Base-by-base conservation (phyloP, 2,888 invertebrate species). In the Caradrina kadenii region DNA sequence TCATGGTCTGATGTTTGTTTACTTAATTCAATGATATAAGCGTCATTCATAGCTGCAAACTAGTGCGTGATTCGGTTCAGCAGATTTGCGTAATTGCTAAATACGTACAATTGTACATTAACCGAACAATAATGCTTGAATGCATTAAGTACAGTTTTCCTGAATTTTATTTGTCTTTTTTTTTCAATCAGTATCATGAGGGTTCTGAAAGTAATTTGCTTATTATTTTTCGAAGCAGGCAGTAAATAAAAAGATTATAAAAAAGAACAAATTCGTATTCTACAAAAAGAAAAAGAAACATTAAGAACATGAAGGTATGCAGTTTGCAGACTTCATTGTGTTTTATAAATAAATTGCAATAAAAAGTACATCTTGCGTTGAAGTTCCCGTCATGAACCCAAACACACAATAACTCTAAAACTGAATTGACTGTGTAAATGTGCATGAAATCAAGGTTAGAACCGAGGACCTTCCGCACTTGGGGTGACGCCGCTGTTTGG, bases 381-480 rank as follows among this genome's bases (percentile, higher is more conserved):
- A 61, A 63, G 79, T 73, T 58, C 60, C 52, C 48, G 61, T 22
- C 63, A 66, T 75, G 66, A 69, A 75, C n/a, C 39, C 50, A 54
- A 52, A 63, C 53, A 54, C 61, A 80, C 66, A 76, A 75, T 80
- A 77, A 73, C 55, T 73, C 63, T 79, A 75, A 84, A 84, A 81
- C 77, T 78, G 78, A 80, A 79, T 82, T 65, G 77, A 77, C 66
- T 78, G 82, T 81, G 80, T 86, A 87, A 87, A 84, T 82, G 83
- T 74, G 79, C 81, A 83, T 65, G 80, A 73, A 74, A 68, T 75
- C 87, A 89, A 90, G 90, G 90, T 87, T 86, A 76, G 76, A 79
- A 83, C 83, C 86, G 84, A 89, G 89, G 88, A 91, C 92, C 92
- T 94, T 94, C 94, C 93, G 93, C 89, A 82, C 86, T 88, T 87